phyloP scores from a whole-genome alignment of 2,888 invertebrate species.

The Drosophila nigricruria region DNA sequence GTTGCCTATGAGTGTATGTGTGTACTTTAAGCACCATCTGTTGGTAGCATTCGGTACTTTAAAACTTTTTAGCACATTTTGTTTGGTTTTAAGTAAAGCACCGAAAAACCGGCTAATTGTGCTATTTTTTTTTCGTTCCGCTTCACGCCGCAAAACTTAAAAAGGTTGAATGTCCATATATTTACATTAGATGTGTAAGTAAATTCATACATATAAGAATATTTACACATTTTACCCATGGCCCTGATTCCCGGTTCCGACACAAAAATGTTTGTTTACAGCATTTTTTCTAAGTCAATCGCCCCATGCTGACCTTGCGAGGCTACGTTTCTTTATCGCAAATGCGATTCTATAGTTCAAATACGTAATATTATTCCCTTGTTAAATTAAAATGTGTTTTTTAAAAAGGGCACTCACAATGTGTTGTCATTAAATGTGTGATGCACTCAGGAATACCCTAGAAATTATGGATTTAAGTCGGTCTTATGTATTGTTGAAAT shows the following conservation, averaged over 20 bases:
- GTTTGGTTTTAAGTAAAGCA: background rate
- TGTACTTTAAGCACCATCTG: background rate
- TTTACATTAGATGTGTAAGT: constrained; percentile 3
- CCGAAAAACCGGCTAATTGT: constrained; percentile 19
- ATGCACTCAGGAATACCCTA: background rate
- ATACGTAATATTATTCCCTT: constrained; percentile 51
- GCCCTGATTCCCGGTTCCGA: constrained; percentile 22
- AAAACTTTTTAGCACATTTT: constrained; percentile 3
- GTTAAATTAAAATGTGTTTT: constrained; percentile 9
- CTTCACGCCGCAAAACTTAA: background rate
- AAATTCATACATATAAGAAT: background rate
- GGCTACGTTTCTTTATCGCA: constrained; percentile 70
- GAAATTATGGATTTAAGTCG: background rate
- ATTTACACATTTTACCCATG: constrained; percentile 7
- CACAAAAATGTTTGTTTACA: constrained; percentile 16
- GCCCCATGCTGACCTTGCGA: constrained; percentile 69
- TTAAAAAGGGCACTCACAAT: background rate
- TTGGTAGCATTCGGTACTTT: background rate
- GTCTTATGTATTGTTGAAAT: background rate
- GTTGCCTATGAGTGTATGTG: background rate
- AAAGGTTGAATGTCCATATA: background rate
- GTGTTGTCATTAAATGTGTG: background rate
- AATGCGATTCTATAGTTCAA: constrained; percentile 54
- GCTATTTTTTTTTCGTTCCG: constrained; percentile 2
- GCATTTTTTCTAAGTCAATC: constrained; percentile 34